Evolutionary conservation across 2,888 invertebrate genomes (phyloP).

Genomic region (Volucella inanis): DNA sequence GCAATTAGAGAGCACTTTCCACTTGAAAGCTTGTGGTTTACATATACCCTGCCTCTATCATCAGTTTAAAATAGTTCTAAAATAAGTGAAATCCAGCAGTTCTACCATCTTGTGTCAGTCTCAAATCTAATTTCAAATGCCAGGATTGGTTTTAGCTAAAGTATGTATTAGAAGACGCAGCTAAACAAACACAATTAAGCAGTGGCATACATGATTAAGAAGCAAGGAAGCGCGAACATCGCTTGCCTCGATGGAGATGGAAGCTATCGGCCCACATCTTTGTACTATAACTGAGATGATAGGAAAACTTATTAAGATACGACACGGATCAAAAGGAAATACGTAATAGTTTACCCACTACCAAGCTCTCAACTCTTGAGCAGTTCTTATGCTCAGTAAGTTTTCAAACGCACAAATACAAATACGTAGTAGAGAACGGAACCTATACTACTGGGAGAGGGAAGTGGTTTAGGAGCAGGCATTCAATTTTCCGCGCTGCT

Average conservation of each 20-base stretch:
- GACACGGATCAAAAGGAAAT: constrained; percentile 40
- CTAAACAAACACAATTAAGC: constrained; percentile 51
- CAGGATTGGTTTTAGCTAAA: constrained; percentile 34
- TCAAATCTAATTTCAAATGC: constrained; percentile 34
- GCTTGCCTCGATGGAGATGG: constrained; percentile 24
- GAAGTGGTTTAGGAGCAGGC: constrained; percentile 47
- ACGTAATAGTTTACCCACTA: constrained; percentile 40
- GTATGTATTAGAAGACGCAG: constrained; percentile 22
- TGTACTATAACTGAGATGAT: neutral
- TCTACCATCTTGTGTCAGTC: constrained; percentile 18
- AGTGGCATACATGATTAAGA: constrained; percentile 18
- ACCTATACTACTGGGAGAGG: neutral
- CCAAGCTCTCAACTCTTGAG: constrained; percentile 12
- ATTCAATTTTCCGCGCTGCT: constrained; percentile 81
- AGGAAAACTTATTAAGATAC: constrained; percentile 40
- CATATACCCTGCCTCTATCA: neutral
- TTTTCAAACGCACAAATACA: constrained; percentile 15
- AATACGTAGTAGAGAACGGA: constrained; percentile 10
- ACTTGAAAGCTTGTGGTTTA: neutral
- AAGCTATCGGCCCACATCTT: constrained; percentile 23
- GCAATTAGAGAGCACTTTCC: constrained; percentile 13
- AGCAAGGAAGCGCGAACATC: constrained; percentile 48
- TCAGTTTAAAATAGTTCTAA: constrained; percentile 8
- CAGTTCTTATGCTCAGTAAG: constrained; percentile 19
- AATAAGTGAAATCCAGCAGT: constrained; percentile 1